Percentiles rank a stretch among this genome's conserved stretches.
Evolutionary conservation across 2,797 vertebrate genomes (phyloP).

Genomic region (Sparus aurata): DNA sequence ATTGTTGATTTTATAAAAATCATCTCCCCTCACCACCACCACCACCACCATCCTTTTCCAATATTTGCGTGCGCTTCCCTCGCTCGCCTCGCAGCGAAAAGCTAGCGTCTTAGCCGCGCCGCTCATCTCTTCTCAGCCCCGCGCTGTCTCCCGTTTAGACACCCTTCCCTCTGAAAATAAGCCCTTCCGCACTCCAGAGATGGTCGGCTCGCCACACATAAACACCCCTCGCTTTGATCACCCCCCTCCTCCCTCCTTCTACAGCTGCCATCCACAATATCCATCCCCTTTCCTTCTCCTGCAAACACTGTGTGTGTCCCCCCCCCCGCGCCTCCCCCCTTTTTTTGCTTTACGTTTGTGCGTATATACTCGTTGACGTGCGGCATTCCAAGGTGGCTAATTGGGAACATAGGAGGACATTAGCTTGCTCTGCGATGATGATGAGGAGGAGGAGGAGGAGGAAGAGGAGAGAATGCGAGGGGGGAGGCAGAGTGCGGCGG

Average conservation of each 20-base stretch:
- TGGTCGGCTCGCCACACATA: slow-evolving; percentile 70
- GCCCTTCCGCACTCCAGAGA: slow-evolving; percentile 69
- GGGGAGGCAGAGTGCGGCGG: slow-evolving; percentile 25
- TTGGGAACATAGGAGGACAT: slow-evolving; percentile 81
- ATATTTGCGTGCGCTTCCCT: slow-evolving; percentile 35
- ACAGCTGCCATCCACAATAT: slow-evolving; percentile 74
- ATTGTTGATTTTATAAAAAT: slow-evolving; percentile 78
- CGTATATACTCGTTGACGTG: slow-evolving; percentile 61
- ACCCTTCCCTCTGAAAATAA: slow-evolving; percentile 69
- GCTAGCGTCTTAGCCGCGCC: slow-evolving; percentile 42
- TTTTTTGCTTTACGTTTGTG: slow-evolving; percentile 57
- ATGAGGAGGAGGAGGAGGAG: slow-evolving; percentile 31
- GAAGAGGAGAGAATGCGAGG: slow-evolving; percentile 37
- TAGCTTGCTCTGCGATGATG: slow-evolving; percentile 65
- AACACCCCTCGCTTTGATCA: slow-evolving; percentile 76
- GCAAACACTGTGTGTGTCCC: slow-evolving; percentile 9
- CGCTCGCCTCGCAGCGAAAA: slow-evolving; percentile 29
- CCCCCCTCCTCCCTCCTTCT: slow-evolving; percentile 33
- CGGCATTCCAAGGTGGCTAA: slow-evolving; percentile 72
- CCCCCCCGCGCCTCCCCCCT: neutral
- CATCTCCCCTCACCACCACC: slow-evolving; percentile 28
- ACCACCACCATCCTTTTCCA: neutral
- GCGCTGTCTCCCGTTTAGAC: slow-evolving; percentile 59
- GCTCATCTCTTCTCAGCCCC: slow-evolving; percentile 63
- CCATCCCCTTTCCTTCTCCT: slow-evolving; percentile 52